Percentiles rank a stretch among this genome's conserved stretches.
phyloP scores from a whole-genome alignment of 2,113 vertebrate genomes.

The Propithecus coquereli region DNA sequence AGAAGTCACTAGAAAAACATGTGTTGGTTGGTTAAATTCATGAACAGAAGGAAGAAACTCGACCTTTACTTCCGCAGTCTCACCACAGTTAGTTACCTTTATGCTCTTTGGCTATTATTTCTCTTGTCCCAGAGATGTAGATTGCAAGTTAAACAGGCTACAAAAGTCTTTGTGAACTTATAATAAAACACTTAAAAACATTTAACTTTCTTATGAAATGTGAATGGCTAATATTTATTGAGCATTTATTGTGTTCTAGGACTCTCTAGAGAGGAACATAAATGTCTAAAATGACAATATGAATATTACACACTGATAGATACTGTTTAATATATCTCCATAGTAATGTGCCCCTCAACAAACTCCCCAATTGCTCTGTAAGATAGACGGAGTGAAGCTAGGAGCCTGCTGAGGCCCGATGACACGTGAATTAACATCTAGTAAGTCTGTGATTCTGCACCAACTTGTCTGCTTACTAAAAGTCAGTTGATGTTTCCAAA shows the following conservation, averaged over 20 bases:
- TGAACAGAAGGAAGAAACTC: neutral
- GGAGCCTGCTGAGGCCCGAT: neutral
- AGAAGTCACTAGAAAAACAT: neutral
- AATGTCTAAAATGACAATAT: neutral
- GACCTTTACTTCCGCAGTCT: neutral
- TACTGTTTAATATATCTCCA: neutral
- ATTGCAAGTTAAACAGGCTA: neutral
- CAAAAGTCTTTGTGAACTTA: neutral
- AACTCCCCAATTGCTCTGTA: neutral
- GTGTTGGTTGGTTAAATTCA: neutral
- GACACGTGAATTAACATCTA: neutral
- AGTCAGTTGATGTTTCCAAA: neutral
- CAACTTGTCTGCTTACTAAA: neutral
- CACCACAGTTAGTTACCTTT: neutral
- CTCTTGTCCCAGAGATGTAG: neutral
- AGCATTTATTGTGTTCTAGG: neutral
- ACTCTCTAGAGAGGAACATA: neutral
- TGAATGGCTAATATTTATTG: neutral
- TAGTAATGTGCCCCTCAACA: neutral
- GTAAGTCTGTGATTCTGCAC: neutral
- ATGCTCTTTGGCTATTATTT: neutral
- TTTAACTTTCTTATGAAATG: neutral
- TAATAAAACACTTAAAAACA: neutral
- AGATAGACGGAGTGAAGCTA: neutral
- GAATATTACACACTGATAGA: neutral